A percentile compares a stretch with the other conserved stretches of the same genome.
Evolutionary conservation across 37 sponge, comb jelly and placozoan species (phyloP).

Genomic region (Hormiphora californensis): DNA sequence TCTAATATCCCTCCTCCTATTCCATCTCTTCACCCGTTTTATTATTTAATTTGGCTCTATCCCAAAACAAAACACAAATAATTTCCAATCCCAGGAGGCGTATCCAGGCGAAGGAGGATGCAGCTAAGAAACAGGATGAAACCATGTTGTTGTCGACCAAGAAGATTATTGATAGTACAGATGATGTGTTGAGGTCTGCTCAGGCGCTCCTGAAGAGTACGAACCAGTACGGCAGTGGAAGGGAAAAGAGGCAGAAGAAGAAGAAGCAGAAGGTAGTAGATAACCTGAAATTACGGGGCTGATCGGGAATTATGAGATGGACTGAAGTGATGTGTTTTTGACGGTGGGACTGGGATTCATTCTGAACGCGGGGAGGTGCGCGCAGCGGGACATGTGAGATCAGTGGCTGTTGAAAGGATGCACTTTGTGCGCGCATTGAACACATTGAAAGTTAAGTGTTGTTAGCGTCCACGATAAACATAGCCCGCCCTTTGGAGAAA

Average conservation of each 20-base stretch:
- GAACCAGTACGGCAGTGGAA: neutral
- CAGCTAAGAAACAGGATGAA: neutral
- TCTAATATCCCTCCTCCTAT: no score
- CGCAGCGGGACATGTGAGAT: neutral
- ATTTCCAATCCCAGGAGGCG: no score
- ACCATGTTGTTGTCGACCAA: neutral
- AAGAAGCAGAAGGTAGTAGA: constrained; percentile 34
- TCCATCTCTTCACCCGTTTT: no score
- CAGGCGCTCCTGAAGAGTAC: constrained; percentile 14
- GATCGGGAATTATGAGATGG: no score
- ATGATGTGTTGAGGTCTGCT: neutral
- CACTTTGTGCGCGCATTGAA: neutral
- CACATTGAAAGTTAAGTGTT: neutral
- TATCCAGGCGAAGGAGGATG: neutral
- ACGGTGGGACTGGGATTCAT: neutral
- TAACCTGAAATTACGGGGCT: no score
- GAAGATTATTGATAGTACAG: constrained; percentile 32
- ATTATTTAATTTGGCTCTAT: no score
- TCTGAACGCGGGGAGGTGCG: neutral
- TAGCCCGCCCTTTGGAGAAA: neutral
- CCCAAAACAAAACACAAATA: no score
- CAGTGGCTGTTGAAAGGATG: neutral
- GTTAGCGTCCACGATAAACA: neutral
- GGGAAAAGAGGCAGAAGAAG: constrained; percentile 30
- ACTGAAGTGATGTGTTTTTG: no score